phyloP scores from a whole-genome alignment of 2,888 invertebrate genomes.

The Nycteola revayana region DNA sequence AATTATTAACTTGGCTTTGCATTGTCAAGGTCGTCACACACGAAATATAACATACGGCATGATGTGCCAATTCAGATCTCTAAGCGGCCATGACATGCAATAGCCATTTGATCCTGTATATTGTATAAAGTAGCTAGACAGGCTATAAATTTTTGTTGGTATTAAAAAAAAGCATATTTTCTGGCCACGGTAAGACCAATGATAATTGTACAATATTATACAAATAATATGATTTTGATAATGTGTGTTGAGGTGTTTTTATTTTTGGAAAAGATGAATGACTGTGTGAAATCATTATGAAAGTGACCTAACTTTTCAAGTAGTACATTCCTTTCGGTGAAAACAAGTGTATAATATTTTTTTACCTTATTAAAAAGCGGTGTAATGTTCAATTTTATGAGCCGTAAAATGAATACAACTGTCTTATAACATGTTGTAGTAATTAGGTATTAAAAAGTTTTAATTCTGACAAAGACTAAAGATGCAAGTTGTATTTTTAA shows the following conservation, averaged over 20 bases:
- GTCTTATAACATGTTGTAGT: no score
- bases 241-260: constrained; percentile 33
- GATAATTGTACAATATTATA: constrained; percentile 46
- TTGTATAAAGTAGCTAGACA: constrained; percentile 10
- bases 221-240: constrained; percentile 32
- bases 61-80: constrained; percentile 31
- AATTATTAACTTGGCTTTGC: constrained; percentile 4
- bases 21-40: constrained; percentile 31
- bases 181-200: constrained; percentile 35
- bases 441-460: no score
- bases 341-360: no score
- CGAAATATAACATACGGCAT: constrained; percentile 20
- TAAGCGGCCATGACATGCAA: constrained; percentile 30
- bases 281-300: no score
- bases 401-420: no score
- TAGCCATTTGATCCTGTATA: constrained; percentile 4
- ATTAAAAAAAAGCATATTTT: constrained; percentile 17
- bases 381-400: no score
- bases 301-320: no score
- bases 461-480: no score
- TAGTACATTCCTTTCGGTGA: no score
- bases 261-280: no score
- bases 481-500: no score
- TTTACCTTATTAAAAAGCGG: no score
- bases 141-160: constrained; percentile 21